These are phyloP conservation scores for Planococcus citri DNA, from an alignment of 1,140 invertebrate species.

Conservation along the genomic window DNA sequence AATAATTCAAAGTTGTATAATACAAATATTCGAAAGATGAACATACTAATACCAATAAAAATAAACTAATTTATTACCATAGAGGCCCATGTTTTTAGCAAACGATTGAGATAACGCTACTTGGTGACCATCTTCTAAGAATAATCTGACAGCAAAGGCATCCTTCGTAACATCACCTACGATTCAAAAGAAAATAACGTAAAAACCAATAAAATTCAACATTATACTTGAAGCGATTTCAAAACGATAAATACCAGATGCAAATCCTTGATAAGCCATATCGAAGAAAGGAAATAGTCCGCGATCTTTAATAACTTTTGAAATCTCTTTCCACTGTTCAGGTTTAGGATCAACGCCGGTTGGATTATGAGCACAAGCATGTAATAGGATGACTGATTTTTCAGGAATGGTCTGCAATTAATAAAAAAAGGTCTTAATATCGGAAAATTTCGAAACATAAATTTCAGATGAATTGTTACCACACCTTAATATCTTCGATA, in stretches of 20 bases:
- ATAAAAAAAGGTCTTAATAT: too few species aligned
- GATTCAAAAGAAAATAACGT: too few species aligned
- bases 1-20: conserved; percentile 22
- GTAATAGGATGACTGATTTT: conserved; percentile 80
- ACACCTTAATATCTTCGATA: conserved; percentile 80
- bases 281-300: conserved; percentile 97
- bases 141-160: conserved; percentile 77
- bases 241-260: conserved; percentile 43
- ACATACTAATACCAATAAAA: background rate
- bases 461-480: conserved; percentile 29
- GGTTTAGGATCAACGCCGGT: conserved; percentile 90
- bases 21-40: background rate
- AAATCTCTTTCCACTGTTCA: conserved; percentile 81
- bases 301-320: conserved; percentile 64
- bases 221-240: background rate
- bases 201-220: too few species aligned
- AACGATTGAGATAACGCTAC: conserved; percentile 88
- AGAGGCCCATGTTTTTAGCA: conserved; percentile 98
- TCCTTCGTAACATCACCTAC: conserved; percentile 75
- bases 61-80: conserved; percentile 49
- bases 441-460: conserved; percentile 11
- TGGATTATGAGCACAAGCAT: conserved; percentile 99
- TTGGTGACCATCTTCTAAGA: conserved; percentile 85
- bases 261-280: conserved; percentile 99
- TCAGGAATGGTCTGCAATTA: conserved; percentile 79